Evolutionary conservation across 2,797 vertebrate species (phyloP), one percentile per base, ranked within the genome.

Genomic region (Anguilla pacifica): DNA sequence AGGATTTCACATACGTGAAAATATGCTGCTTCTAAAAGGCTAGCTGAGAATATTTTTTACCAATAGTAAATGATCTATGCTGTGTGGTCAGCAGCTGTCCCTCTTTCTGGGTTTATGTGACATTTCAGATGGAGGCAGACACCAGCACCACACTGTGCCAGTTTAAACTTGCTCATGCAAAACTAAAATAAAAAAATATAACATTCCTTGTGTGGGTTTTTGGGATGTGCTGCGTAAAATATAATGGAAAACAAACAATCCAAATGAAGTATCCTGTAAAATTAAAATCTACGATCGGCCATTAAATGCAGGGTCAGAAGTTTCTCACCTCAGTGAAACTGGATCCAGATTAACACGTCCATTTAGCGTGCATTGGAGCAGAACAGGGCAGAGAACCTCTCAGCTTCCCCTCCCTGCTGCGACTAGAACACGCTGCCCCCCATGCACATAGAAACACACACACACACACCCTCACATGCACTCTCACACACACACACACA

Each of bases 1-100:
- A 87, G 31, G 79, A 61, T 89, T 90, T 13, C 89, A 87, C 86
- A 87, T n/a, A 90, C 90, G 89, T 83, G 90, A 0, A 19, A 22
- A 51, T n/a, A 19, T 25, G 57, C 35, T 85, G 3, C 46, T 86
- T 88, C 74, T 51, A n/a, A 90, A 86, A 87, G 88, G 79, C 17
- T 31, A 55, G 57, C 72, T 10, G 1, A 79, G 4, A 64, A 70
- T 84, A 81, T 88, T 72, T 90, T 87, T 87, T 67, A 49, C 43
- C 3, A 67, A 2, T 3, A 55, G 64, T 19, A 82, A 84, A 53
- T 59, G 72, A 82, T 77, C 35, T 87, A 57, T 87, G 79, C 85
- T 86, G 82, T 11, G 15, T 31, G 31, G 83, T 19, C 0, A 61
- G 49, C 17, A 6, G 88, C 46, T 49, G 83, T 35, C 85, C 39